Base-by-base conservation (phyloP, 2,888 invertebrate genomes). In the Isotomurus palustris region DNA sequence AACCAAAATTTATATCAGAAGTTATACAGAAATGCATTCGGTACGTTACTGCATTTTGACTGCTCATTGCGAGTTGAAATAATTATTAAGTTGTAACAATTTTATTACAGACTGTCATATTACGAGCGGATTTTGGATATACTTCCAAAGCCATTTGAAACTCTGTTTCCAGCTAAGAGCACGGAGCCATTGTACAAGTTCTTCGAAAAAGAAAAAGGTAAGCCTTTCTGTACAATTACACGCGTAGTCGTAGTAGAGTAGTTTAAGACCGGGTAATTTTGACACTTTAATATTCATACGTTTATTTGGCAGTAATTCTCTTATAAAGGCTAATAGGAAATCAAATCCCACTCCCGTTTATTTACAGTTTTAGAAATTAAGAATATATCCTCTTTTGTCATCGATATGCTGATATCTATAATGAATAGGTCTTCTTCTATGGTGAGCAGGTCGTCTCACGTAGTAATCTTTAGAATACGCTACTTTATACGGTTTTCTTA, bases 1-100 rank as follows among this genome's bases (percentile, higher is more conserved):
- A 93, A 71, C 91, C 94, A 1, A 88, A 93, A 73, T 99, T 99
- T 75, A 88, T 96, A 54, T 82, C 86, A 66, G 97, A 99, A 76
- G 91, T 91, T 19, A 82, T 99, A 56, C 82, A 86, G 35, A 93
- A 91, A 75, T 88, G 88, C 73, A 81, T 97, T 72, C 85, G 95
- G 93, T 92, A 76, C 72, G 71, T 58, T 48, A 28, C 10, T 32
- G n/a, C n/a, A n/a, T 32, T 10, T 32, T 10, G 8, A 32, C 32
- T 32, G 2, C 38, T 35, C n/a, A n/a, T n/a, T n/a, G n/a, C n/a
- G n/a, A n/a, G n/a, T n/a, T n/a, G n/a, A n/a, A n/a, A n/a, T n/a
- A 58, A 40, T 40, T 8, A 8, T 40, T 12, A 40, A 8, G 17
- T 40, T n/a, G n/a, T n/a, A n/a, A n/a, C n/a, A n/a, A 21, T 35